These are phyloP conservation scores for Manis pentadactyla DNA, from an alignment of 2,797 vertebrate species.

Conservation along the genomic window DNA sequence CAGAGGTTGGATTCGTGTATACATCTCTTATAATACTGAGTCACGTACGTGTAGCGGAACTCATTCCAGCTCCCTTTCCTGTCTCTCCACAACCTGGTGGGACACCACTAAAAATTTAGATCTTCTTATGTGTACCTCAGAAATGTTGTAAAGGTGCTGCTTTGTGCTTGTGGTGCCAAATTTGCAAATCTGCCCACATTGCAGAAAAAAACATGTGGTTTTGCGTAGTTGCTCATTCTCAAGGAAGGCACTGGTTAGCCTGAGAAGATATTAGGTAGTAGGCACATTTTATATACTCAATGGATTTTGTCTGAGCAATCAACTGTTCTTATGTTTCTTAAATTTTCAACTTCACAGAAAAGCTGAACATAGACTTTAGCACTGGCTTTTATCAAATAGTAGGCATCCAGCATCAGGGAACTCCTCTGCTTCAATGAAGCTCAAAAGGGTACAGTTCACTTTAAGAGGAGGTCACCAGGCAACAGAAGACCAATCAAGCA, in stretches of 20 bases:
- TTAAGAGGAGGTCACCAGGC: neutral
- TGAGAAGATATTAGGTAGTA: neutral
- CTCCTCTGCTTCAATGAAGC: neutral
- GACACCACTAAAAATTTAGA: neutral
- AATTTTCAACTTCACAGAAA: constrained; percentile 1
- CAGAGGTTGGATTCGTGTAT: neutral
- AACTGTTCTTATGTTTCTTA: neutral
- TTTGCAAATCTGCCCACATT: neutral
- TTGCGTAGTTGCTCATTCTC: neutral
- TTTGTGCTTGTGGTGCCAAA: neutral
- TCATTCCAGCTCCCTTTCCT: neutral
- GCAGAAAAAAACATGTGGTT: neutral
- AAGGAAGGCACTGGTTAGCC: neutral
- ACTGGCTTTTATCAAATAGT: neutral
- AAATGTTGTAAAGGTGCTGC: neutral
- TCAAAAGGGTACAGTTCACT: neutral
- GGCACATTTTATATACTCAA: neutral
- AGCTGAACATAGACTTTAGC: neutral
- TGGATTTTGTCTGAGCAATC: neutral
- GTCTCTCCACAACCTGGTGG: neutral
- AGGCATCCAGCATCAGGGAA: neutral
- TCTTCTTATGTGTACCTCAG: neutral
- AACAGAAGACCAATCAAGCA: neutral
- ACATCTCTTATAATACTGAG: neutral
- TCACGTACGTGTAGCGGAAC: neutral